Conservation (phyloP, 2,888 invertebrate genomes). For the Noctua janthe region DNA sequence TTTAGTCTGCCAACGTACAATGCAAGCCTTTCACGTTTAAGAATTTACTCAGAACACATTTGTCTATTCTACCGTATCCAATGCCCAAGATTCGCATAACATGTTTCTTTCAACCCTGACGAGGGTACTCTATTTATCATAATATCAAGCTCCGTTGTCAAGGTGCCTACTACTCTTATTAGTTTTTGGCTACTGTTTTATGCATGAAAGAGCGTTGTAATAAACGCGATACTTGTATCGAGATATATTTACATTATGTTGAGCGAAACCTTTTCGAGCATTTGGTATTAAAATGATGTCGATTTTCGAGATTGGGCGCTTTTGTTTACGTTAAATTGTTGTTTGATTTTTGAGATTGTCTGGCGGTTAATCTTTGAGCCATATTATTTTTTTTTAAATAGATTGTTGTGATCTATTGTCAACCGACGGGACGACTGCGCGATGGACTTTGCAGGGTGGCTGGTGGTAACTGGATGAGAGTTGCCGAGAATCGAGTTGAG, state of each 20-base stretch:
- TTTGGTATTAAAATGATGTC: constrained; percentile 59
- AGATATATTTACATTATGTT: constrained; percentile 66
- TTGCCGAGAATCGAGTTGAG: too few relatives aligned
- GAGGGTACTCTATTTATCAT: constrained; percentile 88
- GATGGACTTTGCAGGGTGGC: too few relatives aligned
- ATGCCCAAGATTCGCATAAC: constrained; percentile 34
- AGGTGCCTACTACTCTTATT: constrained; percentile 82
- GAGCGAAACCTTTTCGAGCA: constrained; percentile 36
- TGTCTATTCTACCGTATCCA: constrained; percentile 48
- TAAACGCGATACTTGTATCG: constrained; percentile 72
- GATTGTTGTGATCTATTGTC: too few relatives aligned
- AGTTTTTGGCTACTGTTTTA: constrained; percentile 85
- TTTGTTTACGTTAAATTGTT: background rate
- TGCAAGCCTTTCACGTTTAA: background rate
- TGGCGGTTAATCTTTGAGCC: background rate
- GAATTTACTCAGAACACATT: background rate
- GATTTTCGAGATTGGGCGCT: constrained; percentile 26
- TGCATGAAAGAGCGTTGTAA: constrained; percentile 81
- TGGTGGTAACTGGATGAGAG: too few relatives aligned
- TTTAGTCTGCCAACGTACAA: too few relatives aligned
- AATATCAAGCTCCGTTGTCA: constrained; percentile 84
- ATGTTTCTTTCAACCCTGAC: constrained; percentile 72
- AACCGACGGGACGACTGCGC: background rate
- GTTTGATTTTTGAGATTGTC: background rate
- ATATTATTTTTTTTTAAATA: background rate